These are phyloP conservation scores for Microcaecilia unicolor DNA, from an alignment of 2,797 vertebrate genomes.

Conservation along the genomic window DNA sequence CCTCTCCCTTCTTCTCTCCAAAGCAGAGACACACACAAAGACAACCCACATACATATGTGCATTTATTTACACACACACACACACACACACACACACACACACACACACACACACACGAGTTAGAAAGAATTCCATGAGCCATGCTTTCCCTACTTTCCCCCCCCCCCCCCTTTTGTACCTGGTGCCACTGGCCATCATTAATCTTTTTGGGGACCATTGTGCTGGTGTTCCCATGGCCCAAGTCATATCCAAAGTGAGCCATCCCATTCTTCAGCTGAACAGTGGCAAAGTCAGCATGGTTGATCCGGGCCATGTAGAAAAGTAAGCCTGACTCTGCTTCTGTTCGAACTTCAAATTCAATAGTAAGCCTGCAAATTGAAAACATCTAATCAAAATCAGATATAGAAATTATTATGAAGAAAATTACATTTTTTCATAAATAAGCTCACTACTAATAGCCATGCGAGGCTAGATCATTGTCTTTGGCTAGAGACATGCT, in stretches of 20 bases:
- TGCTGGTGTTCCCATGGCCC: conserved; percentile 82
- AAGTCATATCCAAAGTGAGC: conserved; percentile 89
- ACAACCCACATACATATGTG: too few relatives aligned
- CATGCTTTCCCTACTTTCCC: too few relatives aligned
- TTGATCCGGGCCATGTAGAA: conserved; percentile 97
- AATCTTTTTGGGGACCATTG: conserved; percentile 69
- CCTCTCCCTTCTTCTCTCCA: too few relatives aligned
- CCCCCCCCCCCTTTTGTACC: too few relatives aligned
- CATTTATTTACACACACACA: too few relatives aligned
- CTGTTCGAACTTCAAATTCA: conserved; percentile 83
- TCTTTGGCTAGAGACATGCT: too few relatives aligned
- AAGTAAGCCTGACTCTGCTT: conserved; percentile 77
- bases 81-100: too few relatives aligned
- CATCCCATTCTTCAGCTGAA: conserved; percentile 86
- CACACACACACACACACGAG: too few relatives aligned
- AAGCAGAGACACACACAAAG: too few relatives aligned
- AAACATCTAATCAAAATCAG: background rate
- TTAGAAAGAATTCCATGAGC: accelerated
- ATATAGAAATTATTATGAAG: background rate
- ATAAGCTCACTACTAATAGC: too few relatives aligned
- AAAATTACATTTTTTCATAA: too few relatives aligned
- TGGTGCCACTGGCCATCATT: conserved; percentile 92
- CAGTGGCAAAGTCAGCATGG: conserved; percentile 88
- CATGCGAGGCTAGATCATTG: too few relatives aligned
- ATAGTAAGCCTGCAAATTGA: conserved; percentile 66